Evolutionary conservation across 2,888 invertebrate species (phyloP), one percentile per base, ranked within the genome.

Genomic region (Dusona sp.): DNA sequence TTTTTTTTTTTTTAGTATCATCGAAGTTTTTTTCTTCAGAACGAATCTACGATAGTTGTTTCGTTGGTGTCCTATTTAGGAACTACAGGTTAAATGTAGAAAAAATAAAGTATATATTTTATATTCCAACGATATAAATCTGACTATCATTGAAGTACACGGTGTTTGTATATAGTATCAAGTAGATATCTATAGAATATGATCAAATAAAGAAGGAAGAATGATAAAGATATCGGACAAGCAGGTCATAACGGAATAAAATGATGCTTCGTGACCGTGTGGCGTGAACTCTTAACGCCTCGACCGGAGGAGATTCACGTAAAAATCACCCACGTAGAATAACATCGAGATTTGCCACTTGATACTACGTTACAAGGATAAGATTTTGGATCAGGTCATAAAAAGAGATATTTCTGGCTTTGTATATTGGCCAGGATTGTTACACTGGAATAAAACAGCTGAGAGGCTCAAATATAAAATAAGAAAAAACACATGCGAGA

Each of bases 231-330:
- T 57, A 38, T 25, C 77, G 54, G 65, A 65, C 64, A 81, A 83
- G 61, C 75, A 75, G 82, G 82, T 83, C 82, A 75, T 85, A 83
- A 85, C 85, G 82, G 85, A 85, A 85, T 75, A 85, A 82, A 67
- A 42, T 42, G 42, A 42, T 42, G 11, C 42, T 42, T 13, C 42
- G 42, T 42, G 42, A 11, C 11, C 42, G 11, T 13, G 42, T 11
- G 42, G 13, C 42, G 42, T 42, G 42, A 42, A 42, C 42, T 13
- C 11, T 11, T 13, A 11, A 9, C 11, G 13, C 42, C 42, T 42
- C 11, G 42, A 42, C 13, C 13, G 13, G 11, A 42, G 42, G 42
- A n/a, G n/a, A 42, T 42, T 11, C 11, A 42, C 42, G 42, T 42
- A 42, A 78, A 70, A 74, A 85, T 85, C 75, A 54, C 72, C 64